Base-by-base conservation (phyloP, 2,113 vertebrate species). In the Vidua chalybeata region DNA sequence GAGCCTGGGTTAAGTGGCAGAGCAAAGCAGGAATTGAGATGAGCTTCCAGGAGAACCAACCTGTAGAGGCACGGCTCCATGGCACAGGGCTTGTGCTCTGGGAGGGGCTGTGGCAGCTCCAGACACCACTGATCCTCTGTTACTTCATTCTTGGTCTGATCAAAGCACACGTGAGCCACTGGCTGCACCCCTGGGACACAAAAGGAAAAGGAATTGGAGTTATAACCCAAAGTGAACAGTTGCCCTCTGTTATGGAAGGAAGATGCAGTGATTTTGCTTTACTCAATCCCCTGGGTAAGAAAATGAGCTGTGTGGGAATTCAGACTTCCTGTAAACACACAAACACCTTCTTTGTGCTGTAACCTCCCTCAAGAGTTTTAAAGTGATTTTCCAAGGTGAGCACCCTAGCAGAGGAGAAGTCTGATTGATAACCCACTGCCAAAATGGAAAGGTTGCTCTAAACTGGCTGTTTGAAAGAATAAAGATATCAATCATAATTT, bases 151-250 rank as follows among this genome's bases (percentile, higher is more conserved):
- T 86, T 97, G 33, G 72, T 71, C 94, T 91, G 95, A 81, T 99
- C 98, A 83, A 97, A 96, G 96, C 99, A 99, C 67, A 97, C 59
- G 10, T 98, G 94, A 68, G 58, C 56, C 68, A 98, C 97, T 78
- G 84, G 96, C 59, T 67, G 98, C 20, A 90, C 82, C 71, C 99
- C 99, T 99, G 81, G 18, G 37, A 79, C 26, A 43, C 30, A 48
- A 56, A 71, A 55, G 46, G 41, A 45, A 69, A 77, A 89, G 41
- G 45, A 87, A 66, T 46, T 35, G 22, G 75, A 55, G 11, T 67
- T 27, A 31, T 1, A 21, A 67, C 43, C 39, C 39, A 26, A 33
- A 62, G 33, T 4, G 31, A 90, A 19, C 23, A 58, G 51, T 26
- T 94, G 35, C 37, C 7, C 10, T 79, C 49, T 68, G 6, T 13